Percentiles rank a stretch among this genome's conserved stretches.
Conservation (phyloP, 2,797 vertebrate species). For the Brachymystax lenok region DNA sequence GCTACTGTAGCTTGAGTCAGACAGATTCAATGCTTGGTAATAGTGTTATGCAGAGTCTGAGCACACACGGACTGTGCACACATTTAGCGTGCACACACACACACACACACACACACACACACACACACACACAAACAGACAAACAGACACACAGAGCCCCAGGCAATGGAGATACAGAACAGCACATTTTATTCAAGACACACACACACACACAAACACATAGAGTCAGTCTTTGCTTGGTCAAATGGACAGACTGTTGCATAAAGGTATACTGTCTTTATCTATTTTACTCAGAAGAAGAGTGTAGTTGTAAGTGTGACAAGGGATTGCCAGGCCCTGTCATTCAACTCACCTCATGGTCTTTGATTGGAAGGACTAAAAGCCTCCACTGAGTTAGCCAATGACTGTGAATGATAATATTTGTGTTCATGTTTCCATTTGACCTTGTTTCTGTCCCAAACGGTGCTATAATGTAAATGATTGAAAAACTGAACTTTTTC, state of each 20-base stretch:
- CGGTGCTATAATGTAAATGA: not conserved
- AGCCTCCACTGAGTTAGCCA: conserved; percentile 49
- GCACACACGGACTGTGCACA: not conserved
- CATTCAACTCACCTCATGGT: conserved; percentile 59
- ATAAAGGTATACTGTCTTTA: not conserved
- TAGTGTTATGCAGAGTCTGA: not conserved
- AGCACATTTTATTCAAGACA: not conserved
- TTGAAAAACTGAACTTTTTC: conserved; percentile 19
- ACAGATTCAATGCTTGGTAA: not conserved
- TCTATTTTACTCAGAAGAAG: not conserved
- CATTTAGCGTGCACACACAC: not conserved
- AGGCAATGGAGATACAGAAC: not conserved
- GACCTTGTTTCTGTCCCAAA: conserved; percentile 43
- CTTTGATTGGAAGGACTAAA: conserved; percentile 63
- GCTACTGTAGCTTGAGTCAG: not conserved
- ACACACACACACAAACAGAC: not conserved
- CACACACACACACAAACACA: too few relatives aligned
- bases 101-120: not conserved
- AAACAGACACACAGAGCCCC: not conserved
- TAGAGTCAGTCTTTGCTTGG: not conserved
- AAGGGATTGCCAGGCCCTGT: conserved; percentile 36
- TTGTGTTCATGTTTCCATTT: conserved; percentile 25
- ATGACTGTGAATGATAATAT: conserved; percentile 49
- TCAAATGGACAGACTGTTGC: not conserved
- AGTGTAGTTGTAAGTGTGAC: not conserved